These are phyloP conservation scores for Meta bourneti DNA, from an alignment of 2,888 invertebrate species.

Conservation along the genomic window DNA sequence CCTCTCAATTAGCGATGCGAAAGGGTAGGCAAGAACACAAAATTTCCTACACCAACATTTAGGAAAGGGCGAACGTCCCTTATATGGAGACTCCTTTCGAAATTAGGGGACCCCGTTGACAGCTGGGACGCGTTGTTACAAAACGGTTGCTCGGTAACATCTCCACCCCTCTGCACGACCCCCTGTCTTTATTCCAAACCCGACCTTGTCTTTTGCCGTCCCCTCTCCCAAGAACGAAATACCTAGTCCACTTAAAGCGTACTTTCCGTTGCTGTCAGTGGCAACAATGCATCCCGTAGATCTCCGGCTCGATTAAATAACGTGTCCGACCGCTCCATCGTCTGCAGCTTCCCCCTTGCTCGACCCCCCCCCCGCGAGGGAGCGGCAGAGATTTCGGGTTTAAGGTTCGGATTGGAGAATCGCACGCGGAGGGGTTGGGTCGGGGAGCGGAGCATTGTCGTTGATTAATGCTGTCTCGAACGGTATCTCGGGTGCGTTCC, in stretches of 20 bases:
- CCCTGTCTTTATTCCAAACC: not conserved
- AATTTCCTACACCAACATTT: conserved; percentile 72
- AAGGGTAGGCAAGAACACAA: conserved; percentile 33
- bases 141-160: conserved; percentile 68
- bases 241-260: conserved; percentile 74
- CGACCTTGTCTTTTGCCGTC: not conserved
- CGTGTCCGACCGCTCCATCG: conserved; percentile 36
- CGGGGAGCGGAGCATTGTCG: conserved; percentile 57
- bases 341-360: not conserved
- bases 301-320: conserved; percentile 75
- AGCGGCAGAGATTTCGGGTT: conserved; percentile 56
- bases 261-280: conserved; percentile 64
- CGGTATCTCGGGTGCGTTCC: conserved; percentile 41
- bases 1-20: conserved; percentile 70
- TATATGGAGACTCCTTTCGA: conserved; percentile 27
- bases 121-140: conserved; percentile 72
- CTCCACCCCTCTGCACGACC: not conserved
- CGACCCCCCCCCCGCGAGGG: conserved; percentile 4
- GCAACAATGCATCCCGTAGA: conserved; percentile 74
- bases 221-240: conserved; percentile 67
- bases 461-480: conserved; percentile 73
- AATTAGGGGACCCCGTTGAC: conserved; percentile 64
- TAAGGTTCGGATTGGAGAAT: conserved; percentile 65
- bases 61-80: conserved; percentile 9
- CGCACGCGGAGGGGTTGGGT: not conserved